phyloP scores from a whole-genome alignment of 2,797 vertebrate species.

The Diglossa cyanea region DNA sequence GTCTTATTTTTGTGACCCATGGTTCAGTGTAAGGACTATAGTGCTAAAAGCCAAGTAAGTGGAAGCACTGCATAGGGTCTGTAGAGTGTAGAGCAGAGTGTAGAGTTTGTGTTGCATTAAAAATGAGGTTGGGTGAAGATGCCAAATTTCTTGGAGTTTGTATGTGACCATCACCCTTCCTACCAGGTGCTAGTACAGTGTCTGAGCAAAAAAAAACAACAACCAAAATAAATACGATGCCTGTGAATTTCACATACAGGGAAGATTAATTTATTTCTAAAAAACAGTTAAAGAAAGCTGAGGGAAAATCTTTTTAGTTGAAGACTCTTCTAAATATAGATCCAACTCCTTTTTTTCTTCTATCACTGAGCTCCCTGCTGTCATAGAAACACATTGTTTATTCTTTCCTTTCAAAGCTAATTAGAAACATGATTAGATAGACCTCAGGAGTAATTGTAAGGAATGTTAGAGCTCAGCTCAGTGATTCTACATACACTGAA shows the following conservation, averaged over 20 bases:
- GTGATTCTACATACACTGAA: not conserved
- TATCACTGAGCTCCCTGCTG: not conserved
- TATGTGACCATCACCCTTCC: not conserved
- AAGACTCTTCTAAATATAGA: slow-evolving; percentile 41
- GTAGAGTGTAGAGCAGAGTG: not conserved
- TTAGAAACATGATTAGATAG: not conserved
- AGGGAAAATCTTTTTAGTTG: not conserved
- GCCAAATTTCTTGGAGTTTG: not conserved
- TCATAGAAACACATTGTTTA: slow-evolving; percentile 50
- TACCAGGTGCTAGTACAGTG: not conserved
- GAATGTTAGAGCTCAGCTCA: not conserved
- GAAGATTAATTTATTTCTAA: not conserved
- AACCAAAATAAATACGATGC: not conserved
- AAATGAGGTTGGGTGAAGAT: not conserved
- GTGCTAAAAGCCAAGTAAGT: not conserved
- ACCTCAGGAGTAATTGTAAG: slow-evolving; percentile 18
- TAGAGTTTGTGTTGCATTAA: not conserved
- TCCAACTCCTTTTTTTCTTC: not conserved
- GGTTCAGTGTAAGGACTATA: not conserved
- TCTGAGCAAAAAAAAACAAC: not conserved
- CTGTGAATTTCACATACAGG: not conserved
- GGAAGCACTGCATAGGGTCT: not conserved
- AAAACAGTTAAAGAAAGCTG: not conserved
- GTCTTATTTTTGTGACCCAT: not conserved
- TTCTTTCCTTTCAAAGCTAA: slow-evolving; percentile 24